Conservation (phyloP, 2,888 invertebrate genomes). For the Epsilonema sp. region DNA sequence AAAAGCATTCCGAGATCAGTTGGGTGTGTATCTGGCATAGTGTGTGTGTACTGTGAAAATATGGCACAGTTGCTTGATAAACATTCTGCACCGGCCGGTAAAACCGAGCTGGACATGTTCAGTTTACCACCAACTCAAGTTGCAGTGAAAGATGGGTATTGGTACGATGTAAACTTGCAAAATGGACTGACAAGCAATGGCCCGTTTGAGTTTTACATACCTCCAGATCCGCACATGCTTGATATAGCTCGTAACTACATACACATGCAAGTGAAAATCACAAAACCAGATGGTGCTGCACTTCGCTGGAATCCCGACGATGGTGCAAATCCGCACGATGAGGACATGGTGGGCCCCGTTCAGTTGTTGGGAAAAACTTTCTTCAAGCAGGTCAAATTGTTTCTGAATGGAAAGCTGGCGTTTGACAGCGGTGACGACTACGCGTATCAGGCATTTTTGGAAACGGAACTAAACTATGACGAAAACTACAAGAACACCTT, state of each 20-base stretch:
- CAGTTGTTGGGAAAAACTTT: conserved; percentile 4
- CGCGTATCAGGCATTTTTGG: not conserved
- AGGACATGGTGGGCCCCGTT: not conserved
- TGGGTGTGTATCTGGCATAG: not conserved
- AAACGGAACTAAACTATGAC: conserved; percentile 2
- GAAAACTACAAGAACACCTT: not conserved
- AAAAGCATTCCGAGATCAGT: not conserved
- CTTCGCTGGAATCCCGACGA: not conserved
- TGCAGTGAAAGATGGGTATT: not conserved
- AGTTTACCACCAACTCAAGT: conserved; percentile 5
- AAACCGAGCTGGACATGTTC: conserved; percentile 3
- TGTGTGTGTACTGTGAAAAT: no score
- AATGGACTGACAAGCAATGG: conserved; percentile 1
- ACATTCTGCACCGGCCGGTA: not conserved
- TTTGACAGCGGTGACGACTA: conserved; percentile 4
- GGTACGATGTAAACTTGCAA: not conserved
- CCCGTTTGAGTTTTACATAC: conserved; percentile 5
- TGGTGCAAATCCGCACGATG: not conserved
- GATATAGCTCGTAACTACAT: conserved; percentile 1
- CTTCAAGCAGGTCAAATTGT: conserved; percentile 4
- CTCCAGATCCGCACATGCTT: not conserved
- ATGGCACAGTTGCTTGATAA: conserved; percentile 2
- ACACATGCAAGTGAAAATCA: conserved; percentile 1
- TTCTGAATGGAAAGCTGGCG: conserved; percentile 3
- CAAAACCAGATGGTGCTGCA: not conserved